A percentile compares a stretch with the other conserved stretches of the same genome.
phyloP scores from a whole-genome alignment of 2,888 invertebrate species.

The Pachliopta kotzebuea region DNA sequence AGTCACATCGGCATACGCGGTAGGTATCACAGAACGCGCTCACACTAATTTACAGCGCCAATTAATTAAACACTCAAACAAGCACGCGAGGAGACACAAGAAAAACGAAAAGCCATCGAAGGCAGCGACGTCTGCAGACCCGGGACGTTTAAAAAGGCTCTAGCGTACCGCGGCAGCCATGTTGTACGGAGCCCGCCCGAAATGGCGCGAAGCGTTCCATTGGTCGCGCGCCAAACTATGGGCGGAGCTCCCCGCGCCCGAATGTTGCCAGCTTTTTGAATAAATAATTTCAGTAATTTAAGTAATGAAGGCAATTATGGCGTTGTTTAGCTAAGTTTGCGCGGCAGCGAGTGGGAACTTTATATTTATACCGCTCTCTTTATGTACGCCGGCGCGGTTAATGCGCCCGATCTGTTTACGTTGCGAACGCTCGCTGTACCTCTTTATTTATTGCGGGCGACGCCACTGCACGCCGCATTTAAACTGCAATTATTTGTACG shows the following conservation, averaged over 20 bases:
- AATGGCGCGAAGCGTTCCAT: conserved; percentile 45
- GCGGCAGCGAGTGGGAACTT: conserved; percentile 77
- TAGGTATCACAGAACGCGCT: conserved; percentile 14
- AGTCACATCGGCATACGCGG: conserved; percentile 32
- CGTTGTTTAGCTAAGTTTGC: conserved; percentile 81
- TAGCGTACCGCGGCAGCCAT: conserved; percentile 61
- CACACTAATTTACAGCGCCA: conserved; percentile 43
- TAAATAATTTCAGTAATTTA: conserved; percentile 81
- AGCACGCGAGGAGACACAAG: conserved; percentile 44
- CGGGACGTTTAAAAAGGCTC: conserved; percentile 40
- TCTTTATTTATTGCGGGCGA: conserved; percentile 73
- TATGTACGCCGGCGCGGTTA: conserved; percentile 80
- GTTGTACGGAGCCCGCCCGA: conserved; percentile 69
- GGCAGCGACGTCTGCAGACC: conserved; percentile 35
- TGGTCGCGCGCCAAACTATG: conserved; percentile 46
- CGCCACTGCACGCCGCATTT: conserved; percentile 70
- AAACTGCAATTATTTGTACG: conserved; percentile 76
- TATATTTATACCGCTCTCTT: conserved; percentile 80
- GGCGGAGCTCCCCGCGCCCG: conserved; percentile 61
- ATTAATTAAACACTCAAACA: conserved; percentile 56
- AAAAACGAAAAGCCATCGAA: conserved; percentile 42
- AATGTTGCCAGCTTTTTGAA: conserved; percentile 81
- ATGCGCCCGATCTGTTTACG: conserved; percentile 80
- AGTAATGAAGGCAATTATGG: conserved; percentile 82
- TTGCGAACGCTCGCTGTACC: conserved; percentile 56